Conservation (phyloP, 2,797 vertebrate species). For the Acestrorhynchus altus region DNA sequence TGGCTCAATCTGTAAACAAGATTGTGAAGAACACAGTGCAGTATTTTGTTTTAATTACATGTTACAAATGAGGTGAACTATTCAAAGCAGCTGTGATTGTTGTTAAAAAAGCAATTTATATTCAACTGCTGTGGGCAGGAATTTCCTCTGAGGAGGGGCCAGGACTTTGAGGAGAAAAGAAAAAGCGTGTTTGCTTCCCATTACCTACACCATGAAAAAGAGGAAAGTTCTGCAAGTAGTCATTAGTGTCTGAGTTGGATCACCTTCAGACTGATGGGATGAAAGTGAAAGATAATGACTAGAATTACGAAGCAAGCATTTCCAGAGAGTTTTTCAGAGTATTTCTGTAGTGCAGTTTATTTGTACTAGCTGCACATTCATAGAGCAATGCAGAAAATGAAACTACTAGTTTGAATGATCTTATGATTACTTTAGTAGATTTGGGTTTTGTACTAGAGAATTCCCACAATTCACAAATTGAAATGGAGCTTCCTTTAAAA, state of each 20-base stretch:
- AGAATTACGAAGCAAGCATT: slow-evolving; percentile 36
- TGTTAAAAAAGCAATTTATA: slow-evolving; percentile 75
- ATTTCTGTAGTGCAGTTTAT: slow-evolving; percentile 3
- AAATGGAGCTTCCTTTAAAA: no score
- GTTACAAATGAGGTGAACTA: slow-evolving; percentile 72
- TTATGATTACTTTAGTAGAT: neutral
- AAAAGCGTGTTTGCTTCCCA: slow-evolving; percentile 28
- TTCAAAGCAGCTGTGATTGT: slow-evolving; percentile 68
- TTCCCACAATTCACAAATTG: no score
- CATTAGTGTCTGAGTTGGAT: slow-evolving; percentile 33
- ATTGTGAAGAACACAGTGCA: slow-evolving; percentile 32
- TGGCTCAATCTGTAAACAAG: slow-evolving; percentile 41
- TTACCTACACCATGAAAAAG: slow-evolving; percentile 4
- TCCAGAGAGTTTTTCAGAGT: neutral
- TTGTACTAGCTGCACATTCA: neutral
- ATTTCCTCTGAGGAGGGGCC: slow-evolving; percentile 64
- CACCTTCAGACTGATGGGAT: slow-evolving; percentile 25
- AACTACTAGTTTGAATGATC: neutral
- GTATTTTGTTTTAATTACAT: slow-evolving; percentile 80
- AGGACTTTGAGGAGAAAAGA: slow-evolving; percentile 49
- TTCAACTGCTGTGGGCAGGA: slow-evolving; percentile 77
- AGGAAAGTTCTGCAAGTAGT: slow-evolving; percentile 34
- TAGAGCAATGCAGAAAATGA: neutral
- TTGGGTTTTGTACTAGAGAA: neutral
- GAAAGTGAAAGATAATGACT: slow-evolving; percentile 22